Evolutionary conservation across 2,888 invertebrate species (phyloP), one percentile per base, ranked within the genome.

Genomic region (Lordiphosa andalusiaca): DNA sequence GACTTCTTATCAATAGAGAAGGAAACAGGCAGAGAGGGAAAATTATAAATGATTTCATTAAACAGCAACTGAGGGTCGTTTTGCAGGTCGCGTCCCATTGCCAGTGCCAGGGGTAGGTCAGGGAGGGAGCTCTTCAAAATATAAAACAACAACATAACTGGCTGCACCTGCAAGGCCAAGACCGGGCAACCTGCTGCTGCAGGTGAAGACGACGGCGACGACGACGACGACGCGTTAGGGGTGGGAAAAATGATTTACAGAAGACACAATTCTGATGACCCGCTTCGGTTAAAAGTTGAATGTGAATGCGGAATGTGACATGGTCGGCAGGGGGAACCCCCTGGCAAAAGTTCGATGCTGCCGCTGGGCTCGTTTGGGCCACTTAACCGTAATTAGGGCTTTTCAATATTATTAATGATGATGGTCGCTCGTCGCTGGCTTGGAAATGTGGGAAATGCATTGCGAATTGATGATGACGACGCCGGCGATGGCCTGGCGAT

Each of bases 321-420:
- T 44, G 41, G 37, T 23, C 33, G 1, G 39, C 30, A 25, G 19
- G 16, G 40, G 33, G 38, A 50, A 54, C 40, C 61, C 67, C 53
- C 53, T 61, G 50, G 25, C 53, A 59, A 30, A 60, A 57, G 65
- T 68, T 75, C 67, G 57, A 67, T 73, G 49, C 41, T 44, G 7
- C 36, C 9, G 25, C 42, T 13, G 23, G 16, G 6, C 44, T 72
- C 62, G 74, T 80, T 78, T 77, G 74, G 77, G 80, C 75, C 80
- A 81, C 80, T 81, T 81, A 81, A 77, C 66, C 77, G 81, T 83
- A 81, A 81, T 81, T 81, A 81, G 80, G 80, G 77, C 80, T 83
- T 81, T 78, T 81, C 80, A 81, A 81, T 81, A 81, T 81, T 81
- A 81, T 81, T 83, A 81, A 81, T 81, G 81, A 81, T 81, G 80